Evolutionary conservation across 2,797 vertebrate species (phyloP).

Genomic region (Liparis tanakae): DNA sequence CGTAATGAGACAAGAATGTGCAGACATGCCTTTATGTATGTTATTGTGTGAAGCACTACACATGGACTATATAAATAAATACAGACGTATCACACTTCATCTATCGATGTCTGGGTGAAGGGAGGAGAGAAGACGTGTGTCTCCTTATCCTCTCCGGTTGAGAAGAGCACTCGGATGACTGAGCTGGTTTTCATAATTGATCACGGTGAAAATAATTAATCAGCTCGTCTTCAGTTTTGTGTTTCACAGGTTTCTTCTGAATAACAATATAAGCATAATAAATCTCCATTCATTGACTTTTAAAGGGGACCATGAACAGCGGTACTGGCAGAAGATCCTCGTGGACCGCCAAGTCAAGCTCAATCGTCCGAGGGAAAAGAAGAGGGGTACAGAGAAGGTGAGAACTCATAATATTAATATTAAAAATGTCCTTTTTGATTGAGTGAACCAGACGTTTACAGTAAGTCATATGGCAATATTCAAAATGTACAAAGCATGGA

Average conservation of each 20-base stretch:
- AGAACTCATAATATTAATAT: no score
- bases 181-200: conserved; percentile 32
- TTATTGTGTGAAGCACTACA: background rate
- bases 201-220: conserved; percentile 30
- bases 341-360: conserved; percentile 97
- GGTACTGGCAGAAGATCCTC: conserved; percentile 99
- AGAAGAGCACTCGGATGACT: conserved; percentile 13
- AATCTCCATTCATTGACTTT: background rate
- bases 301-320: conserved; percentile 92
- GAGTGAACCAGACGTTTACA: conserved; percentile 2
- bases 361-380: conserved; percentile 97
- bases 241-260: background rate
- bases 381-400: conserved; percentile 95
- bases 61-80: background rate
- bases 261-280: background rate
- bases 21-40: background rate
- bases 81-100: background rate
- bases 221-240: conserved; percentile 1
- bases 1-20: background rate
- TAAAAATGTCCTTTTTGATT: background rate
- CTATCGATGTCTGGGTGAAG: background rate
- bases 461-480: background rate
- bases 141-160: no score
- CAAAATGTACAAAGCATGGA: background rate
- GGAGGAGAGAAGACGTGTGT: background rate